Evolutionary conservation across 2,113 vertebrate species (phyloP).

Genomic region (Pelodiscus sinensis): DNA sequence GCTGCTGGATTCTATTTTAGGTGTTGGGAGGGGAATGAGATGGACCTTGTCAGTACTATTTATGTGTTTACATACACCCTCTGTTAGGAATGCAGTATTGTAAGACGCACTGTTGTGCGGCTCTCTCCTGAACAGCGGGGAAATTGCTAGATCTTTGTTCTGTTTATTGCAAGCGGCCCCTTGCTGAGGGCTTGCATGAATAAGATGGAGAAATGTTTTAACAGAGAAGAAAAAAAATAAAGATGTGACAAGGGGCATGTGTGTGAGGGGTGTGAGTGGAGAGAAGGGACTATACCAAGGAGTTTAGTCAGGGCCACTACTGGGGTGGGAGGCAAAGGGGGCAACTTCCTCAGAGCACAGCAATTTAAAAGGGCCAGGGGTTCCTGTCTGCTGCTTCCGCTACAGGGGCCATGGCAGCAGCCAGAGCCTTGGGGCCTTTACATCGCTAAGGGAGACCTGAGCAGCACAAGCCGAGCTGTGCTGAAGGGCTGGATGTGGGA

Average conservation of each 20-base stretch:
- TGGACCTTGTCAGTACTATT: neutral
- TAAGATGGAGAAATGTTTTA: neutral
- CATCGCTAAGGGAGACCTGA: too few species aligned
- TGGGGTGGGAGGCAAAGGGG: too few species aligned
- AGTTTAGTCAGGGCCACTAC: too few species aligned
- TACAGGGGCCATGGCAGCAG: too few species aligned
- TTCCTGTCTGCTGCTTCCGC: too few species aligned
- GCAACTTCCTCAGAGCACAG: too few species aligned
- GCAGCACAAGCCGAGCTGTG: too few species aligned
- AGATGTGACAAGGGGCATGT: neutral
- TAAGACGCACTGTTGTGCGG: neutral
- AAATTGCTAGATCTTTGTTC: neutral
- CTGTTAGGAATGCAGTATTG: neutral
- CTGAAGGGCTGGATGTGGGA: too few species aligned
- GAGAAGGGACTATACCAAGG: too few species aligned
- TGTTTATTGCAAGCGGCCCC: neutral
- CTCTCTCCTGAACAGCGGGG: neutral
- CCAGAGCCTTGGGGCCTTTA: too few species aligned
- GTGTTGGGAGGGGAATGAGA: neutral
- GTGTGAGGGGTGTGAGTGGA: neutral
- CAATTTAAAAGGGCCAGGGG: too few species aligned
- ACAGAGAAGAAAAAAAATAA: neutral
- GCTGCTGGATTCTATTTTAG: neutral
- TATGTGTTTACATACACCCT: neutral
- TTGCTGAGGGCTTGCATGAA: neutral